phyloP scores from a whole-genome alignment of 2,888 invertebrate species.

The Spatulosminthurus flaviceps region DNA sequence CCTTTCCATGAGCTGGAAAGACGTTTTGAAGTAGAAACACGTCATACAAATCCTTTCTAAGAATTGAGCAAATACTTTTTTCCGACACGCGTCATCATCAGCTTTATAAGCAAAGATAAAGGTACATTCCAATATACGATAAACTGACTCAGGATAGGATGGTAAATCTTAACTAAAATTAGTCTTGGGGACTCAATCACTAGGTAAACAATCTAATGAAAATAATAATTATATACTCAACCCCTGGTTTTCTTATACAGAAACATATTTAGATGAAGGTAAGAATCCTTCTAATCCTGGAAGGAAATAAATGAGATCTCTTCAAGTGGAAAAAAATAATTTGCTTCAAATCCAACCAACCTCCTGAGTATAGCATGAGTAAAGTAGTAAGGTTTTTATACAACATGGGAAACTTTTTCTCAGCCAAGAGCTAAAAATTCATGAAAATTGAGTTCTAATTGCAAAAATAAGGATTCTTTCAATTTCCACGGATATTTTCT shows the following conservation, averaged over 20 bases:
- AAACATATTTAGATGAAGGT: too few relatives aligned
- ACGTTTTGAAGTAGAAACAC: too few relatives aligned
- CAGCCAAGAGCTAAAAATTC: conserved; percentile 4
- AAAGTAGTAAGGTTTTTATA: too few relatives aligned
- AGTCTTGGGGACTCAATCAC: not conserved
- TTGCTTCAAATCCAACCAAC: not conserved
- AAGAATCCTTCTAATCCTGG: too few relatives aligned
- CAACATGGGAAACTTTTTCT: not conserved
- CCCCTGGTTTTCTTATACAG: not conserved
- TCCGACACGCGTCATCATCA: too few relatives aligned
- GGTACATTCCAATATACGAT: too few relatives aligned
- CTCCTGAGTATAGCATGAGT: not conserved
- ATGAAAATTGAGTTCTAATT: conserved; percentile 15
- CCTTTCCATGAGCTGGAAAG: too few relatives aligned
- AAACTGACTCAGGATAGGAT: too few relatives aligned
- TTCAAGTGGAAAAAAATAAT: conserved; percentile 37
- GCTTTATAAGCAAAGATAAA: too few relatives aligned
- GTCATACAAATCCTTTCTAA: too few relatives aligned
- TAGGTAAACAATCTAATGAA: conserved; percentile 20
- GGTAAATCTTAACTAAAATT: conserved; percentile 2
- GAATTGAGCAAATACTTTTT: too few relatives aligned
- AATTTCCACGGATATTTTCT: not conserved
- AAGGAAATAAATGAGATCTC: not conserved
- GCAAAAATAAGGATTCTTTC: not conserved
- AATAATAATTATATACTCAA: too few relatives aligned